Evolutionary conservation across 2,113 vertebrate species (phyloP), one percentile per base, ranked within the genome.

Genomic region (Cepphus grylle): DNA sequence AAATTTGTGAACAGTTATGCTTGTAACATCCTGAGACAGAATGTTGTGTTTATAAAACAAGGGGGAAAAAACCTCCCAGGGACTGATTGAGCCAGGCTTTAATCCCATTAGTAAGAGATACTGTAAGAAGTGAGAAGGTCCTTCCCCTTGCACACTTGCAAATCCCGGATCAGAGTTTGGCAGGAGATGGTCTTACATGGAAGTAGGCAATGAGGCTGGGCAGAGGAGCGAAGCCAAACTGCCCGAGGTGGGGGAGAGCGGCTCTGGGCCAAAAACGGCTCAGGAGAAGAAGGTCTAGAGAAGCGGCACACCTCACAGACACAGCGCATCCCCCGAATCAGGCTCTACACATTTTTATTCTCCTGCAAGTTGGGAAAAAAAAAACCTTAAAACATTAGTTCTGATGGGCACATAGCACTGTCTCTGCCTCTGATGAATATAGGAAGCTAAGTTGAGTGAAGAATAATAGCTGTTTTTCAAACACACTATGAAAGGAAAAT

Each of bases 201-300:
- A 65, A 69, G 49, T 32, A 32, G 72, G 38, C 43, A 49, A 72
- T 3, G 29, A 38, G 59, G 53, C 73, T 20, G 50, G 21, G 34
- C 45, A 63, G 34, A 52, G 52, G 16, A 2, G 0, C 0, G 1
- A 71, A 8, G 12, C 43, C 36, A 50, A 47, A 42, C 15, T 19
- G 63, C 43, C 42, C 2, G 1, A 17, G 36, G 20, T 15, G 6
- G 3, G 15, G 8, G 3, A 45, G 21, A 93, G 15, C 15, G 16
- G 47, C 18, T 38, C 38, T 38, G 20, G 4, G 2, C 19, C 2
- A 2, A 22, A 61, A 38, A 27, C 30, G 17, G 20, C 40, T 47
- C 1, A 1, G 40, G 29, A 71, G 29, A 43, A 66, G 58, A 53
- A 8, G 6, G 38, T 43, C 26, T n/a, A 18, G 12, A 80, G 45